A percentile compares a stretch with the other conserved stretches of the same genome.
Conservation (phyloP, 2,113 vertebrate genomes). For the Mionectes macconnelli region DNA sequence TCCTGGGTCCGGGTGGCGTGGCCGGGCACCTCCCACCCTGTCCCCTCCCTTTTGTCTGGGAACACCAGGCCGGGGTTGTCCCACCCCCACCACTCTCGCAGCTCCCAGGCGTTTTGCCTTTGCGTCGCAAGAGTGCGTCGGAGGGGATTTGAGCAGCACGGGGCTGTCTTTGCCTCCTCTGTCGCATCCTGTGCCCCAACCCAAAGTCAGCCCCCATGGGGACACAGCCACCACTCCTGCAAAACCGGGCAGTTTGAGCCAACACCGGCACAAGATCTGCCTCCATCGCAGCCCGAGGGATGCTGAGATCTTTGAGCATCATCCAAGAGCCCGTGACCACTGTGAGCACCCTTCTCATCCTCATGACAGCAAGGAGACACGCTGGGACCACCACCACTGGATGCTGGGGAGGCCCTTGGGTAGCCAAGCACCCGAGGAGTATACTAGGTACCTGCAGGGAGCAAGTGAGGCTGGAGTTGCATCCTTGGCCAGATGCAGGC, state of each 20-base stretch:
- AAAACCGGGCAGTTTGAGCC: background rate
- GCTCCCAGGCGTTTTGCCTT: background rate
- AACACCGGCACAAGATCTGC: fast-evolving
- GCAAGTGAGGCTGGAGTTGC: background rate
- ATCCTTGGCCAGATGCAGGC: fast-evolving
- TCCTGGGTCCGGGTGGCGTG: conserved; percentile 45
- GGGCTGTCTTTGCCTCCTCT: background rate
- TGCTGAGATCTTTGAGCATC: background rate
- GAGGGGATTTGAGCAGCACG: background rate
- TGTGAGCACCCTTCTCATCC: background rate
- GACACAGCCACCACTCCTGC: background rate
- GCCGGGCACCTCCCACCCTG: background rate
- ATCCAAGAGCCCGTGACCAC: background rate
- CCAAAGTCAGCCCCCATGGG: background rate
- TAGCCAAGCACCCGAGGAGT: background rate
- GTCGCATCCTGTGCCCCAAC: background rate
- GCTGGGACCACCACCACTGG: background rate
- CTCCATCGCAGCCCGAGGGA: background rate
- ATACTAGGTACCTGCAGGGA: fast-evolving
- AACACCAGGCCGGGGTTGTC: background rate
- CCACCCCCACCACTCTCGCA: fast-evolving
- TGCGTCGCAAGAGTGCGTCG: fast-evolving
- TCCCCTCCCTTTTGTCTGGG: background rate
- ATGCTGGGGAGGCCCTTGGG: background rate
- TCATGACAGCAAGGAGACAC: fast-evolving